These are phyloP conservation scores for Premnoplex brunnescens DNA, from an alignment of 2,797 vertebrate species.

Conservation along the genomic window DNA sequence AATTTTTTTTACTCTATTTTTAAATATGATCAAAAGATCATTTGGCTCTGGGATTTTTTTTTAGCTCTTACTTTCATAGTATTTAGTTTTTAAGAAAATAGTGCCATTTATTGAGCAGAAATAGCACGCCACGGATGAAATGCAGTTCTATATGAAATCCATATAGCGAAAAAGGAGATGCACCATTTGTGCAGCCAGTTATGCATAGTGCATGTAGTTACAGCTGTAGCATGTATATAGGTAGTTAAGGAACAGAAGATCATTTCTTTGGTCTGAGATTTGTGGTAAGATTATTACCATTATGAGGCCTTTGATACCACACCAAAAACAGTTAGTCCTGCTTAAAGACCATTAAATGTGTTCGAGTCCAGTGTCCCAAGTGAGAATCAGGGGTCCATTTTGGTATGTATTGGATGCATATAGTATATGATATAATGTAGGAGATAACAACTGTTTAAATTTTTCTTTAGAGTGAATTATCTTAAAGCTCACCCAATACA, in stretches of 20 bases:
- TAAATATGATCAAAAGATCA: not conserved
- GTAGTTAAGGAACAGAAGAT: not conserved
- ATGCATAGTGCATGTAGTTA: not conserved
- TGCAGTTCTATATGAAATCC: not conserved
- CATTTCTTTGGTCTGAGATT: not conserved
- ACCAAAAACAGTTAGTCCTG: not conserved
- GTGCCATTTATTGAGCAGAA: not conserved
- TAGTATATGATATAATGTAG: not conserved
- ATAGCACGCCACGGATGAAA: not conserved
- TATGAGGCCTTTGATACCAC: not conserved
- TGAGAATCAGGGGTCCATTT: not conserved
- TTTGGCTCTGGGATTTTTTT: not conserved
- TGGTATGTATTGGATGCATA: not conserved
- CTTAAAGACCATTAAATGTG: not conserved
- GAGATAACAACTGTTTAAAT: not conserved
- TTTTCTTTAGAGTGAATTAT: not conserved
- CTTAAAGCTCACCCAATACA: not conserved
- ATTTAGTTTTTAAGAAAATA: not conserved
- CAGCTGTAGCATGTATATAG: not conserved
- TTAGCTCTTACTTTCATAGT: not conserved
- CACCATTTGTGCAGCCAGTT: not conserved
- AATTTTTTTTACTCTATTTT: slow-evolving; percentile 23
- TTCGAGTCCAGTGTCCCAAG: not conserved
- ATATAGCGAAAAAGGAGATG: not conserved
- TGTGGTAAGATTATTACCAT: not conserved